Conservation (phyloP, 2,888 invertebrate species). For the Ennomos quercinarius region DNA sequence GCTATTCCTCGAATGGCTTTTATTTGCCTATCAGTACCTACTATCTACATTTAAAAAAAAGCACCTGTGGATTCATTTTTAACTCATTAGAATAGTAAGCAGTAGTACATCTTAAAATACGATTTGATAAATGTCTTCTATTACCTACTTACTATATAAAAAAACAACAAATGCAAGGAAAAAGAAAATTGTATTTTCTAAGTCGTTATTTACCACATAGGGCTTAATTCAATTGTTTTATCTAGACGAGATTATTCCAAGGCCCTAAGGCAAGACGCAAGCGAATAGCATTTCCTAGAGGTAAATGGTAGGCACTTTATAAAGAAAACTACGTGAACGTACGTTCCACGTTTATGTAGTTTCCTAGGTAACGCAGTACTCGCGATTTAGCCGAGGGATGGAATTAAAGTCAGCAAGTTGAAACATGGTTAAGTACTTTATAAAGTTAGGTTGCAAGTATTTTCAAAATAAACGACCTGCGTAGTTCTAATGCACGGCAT, state of each 20-base stretch:
- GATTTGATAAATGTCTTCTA: too few relatives aligned
- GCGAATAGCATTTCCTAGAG: slow-evolving; percentile 17
- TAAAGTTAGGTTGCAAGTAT: too few relatives aligned
- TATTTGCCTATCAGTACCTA: too few relatives aligned
- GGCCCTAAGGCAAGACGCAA: slow-evolving; percentile 6
- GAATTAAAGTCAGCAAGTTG: slow-evolving; percentile 9
- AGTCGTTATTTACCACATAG: too few relatives aligned
- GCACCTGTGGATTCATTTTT: too few relatives aligned
- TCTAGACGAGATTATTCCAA: slow-evolving; percentile 16
- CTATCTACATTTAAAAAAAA: too few relatives aligned
- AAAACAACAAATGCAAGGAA: too few relatives aligned
- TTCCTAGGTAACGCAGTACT: neutral
- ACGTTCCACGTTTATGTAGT: neutral
- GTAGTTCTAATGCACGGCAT: too few relatives aligned
- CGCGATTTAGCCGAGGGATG: slow-evolving; percentile 1
- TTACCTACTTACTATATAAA: too few relatives aligned
- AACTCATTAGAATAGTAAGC: neutral
- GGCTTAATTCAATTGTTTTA: slow-evolving; percentile 7
- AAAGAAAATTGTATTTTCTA: too few relatives aligned
- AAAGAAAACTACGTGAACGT: slow-evolving; percentile 14
- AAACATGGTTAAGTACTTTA: neutral
- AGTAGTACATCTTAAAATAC: neutral
- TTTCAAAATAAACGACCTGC: too few relatives aligned
- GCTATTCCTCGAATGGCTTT: too few relatives aligned
- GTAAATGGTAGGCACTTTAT: slow-evolving; percentile 21